phyloP scores from a whole-genome alignment of 2,888 invertebrate genomes.

The Stratiomys singularior region DNA sequence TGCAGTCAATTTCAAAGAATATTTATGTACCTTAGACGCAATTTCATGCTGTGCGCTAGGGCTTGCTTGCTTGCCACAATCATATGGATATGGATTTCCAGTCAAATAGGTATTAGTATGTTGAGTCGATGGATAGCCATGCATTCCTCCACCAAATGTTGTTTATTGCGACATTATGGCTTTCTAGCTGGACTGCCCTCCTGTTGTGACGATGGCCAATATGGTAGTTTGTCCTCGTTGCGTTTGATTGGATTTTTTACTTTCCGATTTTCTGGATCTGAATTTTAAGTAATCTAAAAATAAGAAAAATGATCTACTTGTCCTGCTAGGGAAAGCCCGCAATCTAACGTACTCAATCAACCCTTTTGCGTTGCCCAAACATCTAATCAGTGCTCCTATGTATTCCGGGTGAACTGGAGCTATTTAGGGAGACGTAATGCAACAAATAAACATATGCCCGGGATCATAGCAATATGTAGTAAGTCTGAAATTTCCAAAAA shows the following conservation, averaged over 20 bases:
- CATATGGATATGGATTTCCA: too few relatives aligned
- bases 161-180: too few relatives aligned
- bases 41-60: slow-evolving; percentile 14
- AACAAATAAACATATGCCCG: not conserved
- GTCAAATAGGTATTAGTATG: too few relatives aligned
- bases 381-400: too few relatives aligned
- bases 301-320: slow-evolving; percentile 11
- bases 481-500: too few relatives aligned
- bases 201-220: not conserved
- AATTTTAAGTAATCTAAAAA: not conserved
- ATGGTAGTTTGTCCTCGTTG: not conserved
- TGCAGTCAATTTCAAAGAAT: not conserved
- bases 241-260: not conserved
- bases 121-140: too few relatives aligned
- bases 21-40: slow-evolving; percentile 8
- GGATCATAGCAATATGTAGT: not conserved
- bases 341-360: too few relatives aligned
- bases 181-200: not conserved
- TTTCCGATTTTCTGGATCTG: slow-evolving; percentile 13
- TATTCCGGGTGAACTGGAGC: too few relatives aligned
- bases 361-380: too few relatives aligned
- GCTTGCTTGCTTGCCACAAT: too few relatives aligned
- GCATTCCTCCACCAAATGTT: too few relatives aligned
- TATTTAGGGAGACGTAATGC: too few relatives aligned
- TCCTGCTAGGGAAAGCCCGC: not conserved